phyloP scores from a whole-genome alignment of 2,888 invertebrate genomes.

The Prostheceraeus crozeri region DNA sequence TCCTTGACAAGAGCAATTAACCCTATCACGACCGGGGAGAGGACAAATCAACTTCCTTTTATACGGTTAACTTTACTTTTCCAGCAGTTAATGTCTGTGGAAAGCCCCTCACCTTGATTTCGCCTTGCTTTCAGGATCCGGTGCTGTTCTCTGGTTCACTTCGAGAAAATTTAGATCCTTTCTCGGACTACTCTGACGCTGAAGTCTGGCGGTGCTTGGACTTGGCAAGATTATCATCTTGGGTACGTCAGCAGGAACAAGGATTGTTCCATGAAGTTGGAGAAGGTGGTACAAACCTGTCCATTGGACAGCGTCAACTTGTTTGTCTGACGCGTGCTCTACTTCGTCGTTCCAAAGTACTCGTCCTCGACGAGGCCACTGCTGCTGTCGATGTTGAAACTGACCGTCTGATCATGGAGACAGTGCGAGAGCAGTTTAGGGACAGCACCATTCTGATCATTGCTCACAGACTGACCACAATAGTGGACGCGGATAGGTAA shows the following conservation, averaged over 20 bases:
- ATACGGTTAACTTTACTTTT: too few species aligned
- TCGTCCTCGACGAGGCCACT: slow-evolving; percentile 80
- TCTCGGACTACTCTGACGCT: too few species aligned
- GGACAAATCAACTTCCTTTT: too few species aligned
- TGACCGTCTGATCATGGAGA: slow-evolving; percentile 73
- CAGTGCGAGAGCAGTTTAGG: slow-evolving; percentile 76
- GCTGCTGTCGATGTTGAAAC: slow-evolving; percentile 84
- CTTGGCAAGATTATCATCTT: slow-evolving; percentile 77
- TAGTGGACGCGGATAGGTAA: slow-evolving; percentile 61
- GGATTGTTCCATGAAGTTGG: slow-evolving; percentile 74
- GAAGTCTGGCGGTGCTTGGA: slow-evolving; percentile 71
- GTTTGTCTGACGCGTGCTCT: slow-evolving; percentile 76
- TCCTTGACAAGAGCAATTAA: too few species aligned
- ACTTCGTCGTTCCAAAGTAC: slow-evolving; percentile 74
- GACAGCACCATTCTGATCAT: slow-evolving; percentile 82
- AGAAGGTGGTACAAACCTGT: slow-evolving; percentile 70
- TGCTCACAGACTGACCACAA: slow-evolving; percentile 83
- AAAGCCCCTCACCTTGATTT: too few species aligned
- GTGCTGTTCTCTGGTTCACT: too few species aligned
- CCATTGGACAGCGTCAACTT: slow-evolving; percentile 77
- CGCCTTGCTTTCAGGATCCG: too few species aligned
- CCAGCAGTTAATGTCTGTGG: too few species aligned
- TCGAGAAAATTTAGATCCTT: too few species aligned
- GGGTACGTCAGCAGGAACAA: slow-evolving; percentile 69
- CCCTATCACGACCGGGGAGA: too few species aligned